Evolutionary conservation across 2,888 invertebrate species (phyloP).

Genomic region (Ochlodes sylvanus): DNA sequence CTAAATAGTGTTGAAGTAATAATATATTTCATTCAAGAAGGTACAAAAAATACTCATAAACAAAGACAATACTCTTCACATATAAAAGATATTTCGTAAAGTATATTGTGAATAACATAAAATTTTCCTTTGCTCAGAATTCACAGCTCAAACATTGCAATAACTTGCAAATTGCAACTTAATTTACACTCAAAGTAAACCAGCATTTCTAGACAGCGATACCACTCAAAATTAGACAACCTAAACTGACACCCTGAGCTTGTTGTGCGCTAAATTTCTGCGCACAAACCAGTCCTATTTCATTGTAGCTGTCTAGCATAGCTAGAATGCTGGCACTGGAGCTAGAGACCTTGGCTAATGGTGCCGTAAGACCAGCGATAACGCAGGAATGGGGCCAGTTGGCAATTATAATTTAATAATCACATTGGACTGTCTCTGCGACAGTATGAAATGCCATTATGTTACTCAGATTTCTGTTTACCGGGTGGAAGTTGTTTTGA

Average conservation of each 20-base stretch:
- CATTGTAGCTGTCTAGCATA: conserved; percentile 6
- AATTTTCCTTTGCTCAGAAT: too few relatives aligned
- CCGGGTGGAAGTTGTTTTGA: conserved; percentile 3
- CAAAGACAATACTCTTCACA: background rate
- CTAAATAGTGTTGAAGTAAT: too few relatives aligned
- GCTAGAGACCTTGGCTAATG: conserved; percentile 30
- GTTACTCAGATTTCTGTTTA: background rate
- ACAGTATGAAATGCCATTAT: conserved; percentile 25
- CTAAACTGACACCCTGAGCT: conserved; percentile 25
- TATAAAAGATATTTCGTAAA: background rate
- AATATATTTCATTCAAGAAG: too few relatives aligned
- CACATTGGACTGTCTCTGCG: conserved; percentile 8
- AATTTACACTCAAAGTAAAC: conserved; percentile 6
- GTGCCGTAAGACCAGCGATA: conserved; percentile 27
- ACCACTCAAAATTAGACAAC: conserved; percentile 14
- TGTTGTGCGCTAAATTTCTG: conserved; percentile 28
- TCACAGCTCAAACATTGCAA: background rate
- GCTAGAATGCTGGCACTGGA: background rate
- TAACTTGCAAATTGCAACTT: conserved; percentile 4
- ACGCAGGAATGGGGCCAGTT: conserved; percentile 31
- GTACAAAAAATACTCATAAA: too few relatives aligned
- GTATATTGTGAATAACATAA: too few relatives aligned
- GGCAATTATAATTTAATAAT: conserved; percentile 35
- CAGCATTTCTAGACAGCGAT: background rate
- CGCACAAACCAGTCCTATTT: conserved; percentile 31